Evolutionary conservation across 2,113 vertebrate genomes (phyloP), one percentile per base, ranked within the genome.

Genomic region (Alligator sinensis): DNA sequence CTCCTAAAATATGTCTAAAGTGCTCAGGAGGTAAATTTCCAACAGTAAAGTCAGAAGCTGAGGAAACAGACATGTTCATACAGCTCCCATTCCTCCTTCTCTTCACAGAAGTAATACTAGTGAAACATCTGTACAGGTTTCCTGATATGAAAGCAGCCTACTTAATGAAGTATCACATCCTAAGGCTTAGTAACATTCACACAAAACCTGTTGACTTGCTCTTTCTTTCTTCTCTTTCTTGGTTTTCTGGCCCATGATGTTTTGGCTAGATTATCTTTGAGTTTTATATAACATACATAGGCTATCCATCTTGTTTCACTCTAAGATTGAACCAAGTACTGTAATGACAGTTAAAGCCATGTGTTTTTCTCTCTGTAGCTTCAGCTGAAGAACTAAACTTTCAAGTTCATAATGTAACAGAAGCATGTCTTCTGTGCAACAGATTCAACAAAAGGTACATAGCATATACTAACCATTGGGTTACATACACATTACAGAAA

Each of bases 11-110:
- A 47, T 74, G 70, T 84, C 38, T 47, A 25, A 61, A 25, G 19
- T 76, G 60, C 82, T 63, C 19, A 30, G 38, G 70, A 84, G 76
- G 72, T 76, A 76, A 84, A 76, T 76, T 59, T 63, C 82, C 58
- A 86, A 34, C 86, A 85, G 68, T 74, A 86, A 80, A 55, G 8
- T 7, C 24, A 74, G 38, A 77, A 80, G 17, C 18, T 75, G 19
- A 5, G 7, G 68, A 72, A 72, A 38, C 25, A 0, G 0, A 58
- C 11, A 9, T 2, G 4, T 58, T 64, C 15, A 61, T 1, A 24
- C 38, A n/a, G 18, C 16, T 25, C 16, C 13, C 80, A 55, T 78
- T 63, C 61, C 58, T 57, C 27, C 12, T 19, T 30, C 18, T 7
- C n/a, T 21, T 21, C 61, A 54, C 66, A 18, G 47, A 6, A 86